Conservation (phyloP, 2,113 vertebrate genomes). For the Oceanodroma tethys region DNA sequence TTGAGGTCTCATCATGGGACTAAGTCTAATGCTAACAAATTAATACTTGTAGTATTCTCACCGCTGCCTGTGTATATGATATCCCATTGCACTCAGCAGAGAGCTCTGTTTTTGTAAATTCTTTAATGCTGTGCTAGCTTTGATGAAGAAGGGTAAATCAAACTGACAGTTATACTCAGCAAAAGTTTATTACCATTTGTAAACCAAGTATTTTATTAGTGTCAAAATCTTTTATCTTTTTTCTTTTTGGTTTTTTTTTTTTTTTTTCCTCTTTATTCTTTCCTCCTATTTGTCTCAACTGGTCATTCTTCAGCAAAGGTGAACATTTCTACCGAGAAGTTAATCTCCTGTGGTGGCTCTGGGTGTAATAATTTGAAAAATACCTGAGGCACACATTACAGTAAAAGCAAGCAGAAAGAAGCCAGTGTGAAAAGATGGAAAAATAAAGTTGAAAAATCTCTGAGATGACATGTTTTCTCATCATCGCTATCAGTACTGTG, state of each 20-base stretch:
- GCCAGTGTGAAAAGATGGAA: not conserved
- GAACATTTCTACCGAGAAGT: not conserved
- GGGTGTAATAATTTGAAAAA: not conserved
- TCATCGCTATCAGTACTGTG: not conserved
- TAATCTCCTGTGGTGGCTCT: not conserved
- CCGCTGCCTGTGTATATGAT: not conserved
- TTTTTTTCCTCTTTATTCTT: not conserved
- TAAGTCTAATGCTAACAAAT: not conserved
- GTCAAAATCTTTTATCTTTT: not conserved
- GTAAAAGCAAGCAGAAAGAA: not conserved
- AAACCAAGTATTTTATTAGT: not conserved
- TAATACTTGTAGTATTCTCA: not conserved
- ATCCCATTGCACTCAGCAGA: not conserved
- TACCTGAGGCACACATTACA: not conserved
- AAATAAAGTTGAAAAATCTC: not conserved
- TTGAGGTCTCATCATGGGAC: not conserved
- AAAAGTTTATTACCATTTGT: not conserved
- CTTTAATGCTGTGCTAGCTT: not conserved
- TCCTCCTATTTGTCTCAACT: not conserved
- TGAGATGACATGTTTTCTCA: slow-evolving; percentile 2
- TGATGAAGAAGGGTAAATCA: not conserved
- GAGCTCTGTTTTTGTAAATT: not conserved
- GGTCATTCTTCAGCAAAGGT: not conserved
- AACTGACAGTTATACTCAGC: not conserved
- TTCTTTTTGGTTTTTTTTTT: not conserved